Evolutionary conservation across 2,797 vertebrate genomes (phyloP).

Genomic region (Sebastes ruberrimus): DNA sequence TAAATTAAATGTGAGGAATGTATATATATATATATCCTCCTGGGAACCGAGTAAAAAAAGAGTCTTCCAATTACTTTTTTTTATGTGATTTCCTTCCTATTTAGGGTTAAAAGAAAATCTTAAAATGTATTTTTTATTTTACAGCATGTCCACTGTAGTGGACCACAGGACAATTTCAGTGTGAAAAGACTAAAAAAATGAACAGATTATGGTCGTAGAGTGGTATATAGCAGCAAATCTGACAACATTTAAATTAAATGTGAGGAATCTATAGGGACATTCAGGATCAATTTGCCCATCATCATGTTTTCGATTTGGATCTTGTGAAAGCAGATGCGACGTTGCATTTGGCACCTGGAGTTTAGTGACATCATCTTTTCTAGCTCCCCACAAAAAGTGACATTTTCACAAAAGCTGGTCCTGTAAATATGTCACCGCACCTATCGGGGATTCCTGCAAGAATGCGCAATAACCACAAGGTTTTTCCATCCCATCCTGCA

Average conservation of each 20-base stretch:
- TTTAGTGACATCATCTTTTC: constrained; percentile 1
- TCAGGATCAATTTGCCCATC: not conserved
- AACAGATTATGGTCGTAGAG: too few relatives aligned
- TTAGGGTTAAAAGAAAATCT: too few relatives aligned
- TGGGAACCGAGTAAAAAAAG: too few relatives aligned
- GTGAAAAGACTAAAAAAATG: too few relatives aligned
- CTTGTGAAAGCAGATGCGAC: not conserved
- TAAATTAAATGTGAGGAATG: not conserved
- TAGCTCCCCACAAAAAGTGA: constrained; percentile 41
- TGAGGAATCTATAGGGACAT: not conserved
- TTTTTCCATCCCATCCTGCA: not conserved
- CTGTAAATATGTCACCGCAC: not conserved
- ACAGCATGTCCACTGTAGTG: too few relatives aligned
- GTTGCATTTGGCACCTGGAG: not conserved
- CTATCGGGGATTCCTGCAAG: not conserved
- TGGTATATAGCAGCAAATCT: too few relatives aligned
- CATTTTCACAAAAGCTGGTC: not conserved
- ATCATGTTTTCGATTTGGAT: not conserved
- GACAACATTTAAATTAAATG: too few relatives aligned
- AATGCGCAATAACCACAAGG: not conserved
- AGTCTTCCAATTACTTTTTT: too few relatives aligned
- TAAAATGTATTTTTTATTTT: too few relatives aligned
- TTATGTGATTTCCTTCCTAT: too few relatives aligned
- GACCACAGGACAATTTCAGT: too few relatives aligned
- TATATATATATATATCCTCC: too few relatives aligned